A percentile compares a stretch with the other conserved stretches of the same genome.
These are phyloP conservation scores for Ictalurus punctatus DNA, from an alignment of 2,113 vertebrate species.

Conservation along the genomic window DNA sequence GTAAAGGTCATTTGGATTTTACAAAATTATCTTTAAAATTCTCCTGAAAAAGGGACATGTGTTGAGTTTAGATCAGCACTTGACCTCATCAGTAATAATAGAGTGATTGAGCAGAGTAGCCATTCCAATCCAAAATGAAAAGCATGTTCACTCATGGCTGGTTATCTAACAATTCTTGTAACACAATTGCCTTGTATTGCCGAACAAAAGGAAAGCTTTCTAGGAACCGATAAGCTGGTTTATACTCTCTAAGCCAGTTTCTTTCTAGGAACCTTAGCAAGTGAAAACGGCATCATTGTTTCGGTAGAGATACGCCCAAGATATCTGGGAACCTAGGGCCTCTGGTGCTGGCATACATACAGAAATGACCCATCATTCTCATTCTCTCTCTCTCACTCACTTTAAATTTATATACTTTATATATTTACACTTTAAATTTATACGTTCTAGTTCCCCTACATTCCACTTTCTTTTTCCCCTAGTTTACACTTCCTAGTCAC, in stretches of 20 bases:
- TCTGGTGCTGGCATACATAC: not conserved
- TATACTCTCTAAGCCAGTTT: not conserved
- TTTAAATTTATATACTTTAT: no score
- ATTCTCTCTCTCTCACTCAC: slow-evolving; percentile 1
- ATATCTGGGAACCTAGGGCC: not conserved
- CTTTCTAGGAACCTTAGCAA: not conserved
- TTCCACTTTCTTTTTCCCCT: not conserved
- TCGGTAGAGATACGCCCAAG: not conserved
- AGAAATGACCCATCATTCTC: not conserved
- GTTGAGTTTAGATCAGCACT: not conserved
- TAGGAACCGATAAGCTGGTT: slow-evolving; percentile 15
- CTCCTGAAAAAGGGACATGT: no score
- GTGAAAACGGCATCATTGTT: slow-evolving; percentile 24
- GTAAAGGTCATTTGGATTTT: no score
- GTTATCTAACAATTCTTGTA: not conserved
- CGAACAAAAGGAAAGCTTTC: slow-evolving; percentile 6
- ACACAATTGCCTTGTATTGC: not conserved
- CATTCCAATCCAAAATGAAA: not conserved
- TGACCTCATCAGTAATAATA: not conserved
- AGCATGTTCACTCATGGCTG: not conserved
- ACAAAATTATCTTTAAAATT: no score
- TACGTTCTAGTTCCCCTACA: not conserved
- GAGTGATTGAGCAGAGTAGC: not conserved
- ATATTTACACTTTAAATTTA: not conserved
- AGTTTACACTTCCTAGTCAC: not conserved